These are phyloP conservation scores for Podocnemis expansa DNA, from an alignment of 2,113 vertebrate genomes.

Conservation along the genomic window DNA sequence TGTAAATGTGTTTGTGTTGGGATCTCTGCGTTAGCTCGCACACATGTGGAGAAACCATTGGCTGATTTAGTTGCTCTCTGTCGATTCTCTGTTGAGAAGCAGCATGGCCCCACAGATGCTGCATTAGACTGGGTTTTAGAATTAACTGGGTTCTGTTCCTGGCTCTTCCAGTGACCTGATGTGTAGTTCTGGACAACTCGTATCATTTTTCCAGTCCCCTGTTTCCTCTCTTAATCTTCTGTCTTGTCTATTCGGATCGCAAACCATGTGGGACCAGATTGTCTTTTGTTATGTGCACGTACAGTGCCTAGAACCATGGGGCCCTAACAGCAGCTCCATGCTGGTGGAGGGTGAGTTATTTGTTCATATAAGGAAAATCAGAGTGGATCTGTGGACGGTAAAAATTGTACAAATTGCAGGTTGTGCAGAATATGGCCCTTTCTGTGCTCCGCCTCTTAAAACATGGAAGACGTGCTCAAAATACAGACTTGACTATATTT, in stretches of 20 bases:
- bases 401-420: slow-evolving; percentile 3
- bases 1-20: not conserved
- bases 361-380: slow-evolving; percentile 42
- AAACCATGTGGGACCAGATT: not conserved
- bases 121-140: not conserved
- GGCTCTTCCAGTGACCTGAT: not conserved
- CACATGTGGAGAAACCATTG: rapidly evolving
- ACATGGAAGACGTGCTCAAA: not conserved
- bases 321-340: not conserved
- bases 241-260: not conserved
- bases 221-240: not conserved
- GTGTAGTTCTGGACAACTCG: not conserved
- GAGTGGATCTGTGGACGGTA: not conserved
- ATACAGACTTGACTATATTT: not conserved
- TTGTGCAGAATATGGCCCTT: not conserved
- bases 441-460: not conserved
- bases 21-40: not conserved
- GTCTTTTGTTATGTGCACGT: not conserved
- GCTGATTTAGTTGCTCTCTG: not conserved
- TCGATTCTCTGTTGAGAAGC: not conserved
- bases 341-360: slow-evolving; percentile 16
- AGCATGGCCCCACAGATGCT: not conserved
- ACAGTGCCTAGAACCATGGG: not conserved
- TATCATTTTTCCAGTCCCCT: not conserved
- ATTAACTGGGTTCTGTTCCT: not conserved